Percentiles rank a stretch among this genome's conserved stretches.
phyloP scores from a whole-genome alignment of 1,140 invertebrate genomes.

The Nymphalis io region DNA sequence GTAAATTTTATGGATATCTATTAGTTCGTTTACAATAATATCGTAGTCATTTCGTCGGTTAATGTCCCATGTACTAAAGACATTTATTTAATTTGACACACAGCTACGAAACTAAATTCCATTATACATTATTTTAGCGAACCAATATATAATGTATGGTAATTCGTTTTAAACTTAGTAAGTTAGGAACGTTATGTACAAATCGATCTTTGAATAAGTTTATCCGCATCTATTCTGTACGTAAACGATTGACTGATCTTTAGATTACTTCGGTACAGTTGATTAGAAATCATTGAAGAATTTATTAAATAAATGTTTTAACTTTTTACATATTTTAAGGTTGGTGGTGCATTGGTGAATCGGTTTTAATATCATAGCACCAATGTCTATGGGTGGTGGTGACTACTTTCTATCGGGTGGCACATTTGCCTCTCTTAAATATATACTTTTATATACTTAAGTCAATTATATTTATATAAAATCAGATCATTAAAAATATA shows the following conservation, averaged over 20 bases:
- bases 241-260: slow-evolving; percentile 20
- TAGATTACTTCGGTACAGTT: slow-evolving; percentile 19
- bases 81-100: background rate
- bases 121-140: background rate
- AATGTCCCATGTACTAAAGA: background rate
- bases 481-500: no score
- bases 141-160: slow-evolving; percentile 18
- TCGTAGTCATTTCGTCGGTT: background rate
- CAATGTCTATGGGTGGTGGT: no score
- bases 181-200: background rate
- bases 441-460: no score
- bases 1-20: no score
- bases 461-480: no score
- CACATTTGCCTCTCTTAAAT: no score
- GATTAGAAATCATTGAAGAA: slow-evolving; percentile 12
- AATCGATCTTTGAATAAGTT: slow-evolving; percentile 9
- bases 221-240: slow-evolving; percentile 12
- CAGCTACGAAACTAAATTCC: slow-evolving; percentile 5
- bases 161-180: slow-evolving; percentile 11
- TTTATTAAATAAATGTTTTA: slow-evolving; percentile 26
- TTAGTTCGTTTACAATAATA: no score
- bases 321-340: slow-evolving; percentile 27
- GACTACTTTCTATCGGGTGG: no score
- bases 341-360: no score
- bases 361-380: no score